A percentile compares a stretch with the other conserved stretches of the same genome.
Evolutionary conservation across 2,888 invertebrate species (phyloP).

Genomic region (Apantesis nais): DNA sequence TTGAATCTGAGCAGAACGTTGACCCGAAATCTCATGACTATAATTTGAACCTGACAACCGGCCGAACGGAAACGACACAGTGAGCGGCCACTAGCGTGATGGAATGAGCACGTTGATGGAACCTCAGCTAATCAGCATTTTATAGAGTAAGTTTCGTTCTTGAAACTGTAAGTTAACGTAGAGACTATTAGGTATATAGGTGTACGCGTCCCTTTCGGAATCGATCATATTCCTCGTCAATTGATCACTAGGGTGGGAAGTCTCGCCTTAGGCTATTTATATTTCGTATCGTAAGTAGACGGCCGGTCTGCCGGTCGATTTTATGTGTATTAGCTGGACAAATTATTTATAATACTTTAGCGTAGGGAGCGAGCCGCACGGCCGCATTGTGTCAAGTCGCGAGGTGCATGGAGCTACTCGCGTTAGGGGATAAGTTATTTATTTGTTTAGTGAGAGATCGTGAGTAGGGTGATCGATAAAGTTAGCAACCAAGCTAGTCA

Average conservation of each 20-base stretch:
- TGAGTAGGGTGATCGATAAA: slow-evolving; percentile 70
- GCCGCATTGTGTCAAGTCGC: slow-evolving; percentile 70
- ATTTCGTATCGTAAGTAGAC: slow-evolving; percentile 62
- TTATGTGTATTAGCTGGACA: slow-evolving; percentile 78
- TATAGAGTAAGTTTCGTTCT: slow-evolving; percentile 80
- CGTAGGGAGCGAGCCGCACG: slow-evolving; percentile 55
- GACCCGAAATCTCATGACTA: neutral
- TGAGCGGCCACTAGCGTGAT: slow-evolving; percentile 42
- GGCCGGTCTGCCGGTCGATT: slow-evolving; percentile 62
- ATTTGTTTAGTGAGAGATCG: slow-evolving; percentile 80
- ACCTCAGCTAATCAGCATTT: slow-evolving; percentile 80
- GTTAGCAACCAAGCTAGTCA: slow-evolving; percentile 84
- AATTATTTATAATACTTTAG: slow-evolving; percentile 77
- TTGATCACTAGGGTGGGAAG: slow-evolving; percentile 48
- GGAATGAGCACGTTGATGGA: slow-evolving; percentile 62
- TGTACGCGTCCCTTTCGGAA: slow-evolving; percentile 57
- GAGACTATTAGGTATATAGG: slow-evolving; percentile 77
- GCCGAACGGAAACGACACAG: slow-evolving; percentile 27
- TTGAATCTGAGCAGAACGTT: neutral
- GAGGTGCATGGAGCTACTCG: slow-evolving; percentile 66
- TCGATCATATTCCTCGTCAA: slow-evolving; percentile 60
- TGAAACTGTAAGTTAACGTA: slow-evolving; percentile 80
- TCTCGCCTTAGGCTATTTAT: slow-evolving; percentile 49
- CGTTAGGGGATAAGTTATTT: slow-evolving; percentile 78
- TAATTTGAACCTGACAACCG: slow-evolving; percentile 7